Conservation (phyloP, 2,888 invertebrate genomes). For the Globia sparganii region DNA sequence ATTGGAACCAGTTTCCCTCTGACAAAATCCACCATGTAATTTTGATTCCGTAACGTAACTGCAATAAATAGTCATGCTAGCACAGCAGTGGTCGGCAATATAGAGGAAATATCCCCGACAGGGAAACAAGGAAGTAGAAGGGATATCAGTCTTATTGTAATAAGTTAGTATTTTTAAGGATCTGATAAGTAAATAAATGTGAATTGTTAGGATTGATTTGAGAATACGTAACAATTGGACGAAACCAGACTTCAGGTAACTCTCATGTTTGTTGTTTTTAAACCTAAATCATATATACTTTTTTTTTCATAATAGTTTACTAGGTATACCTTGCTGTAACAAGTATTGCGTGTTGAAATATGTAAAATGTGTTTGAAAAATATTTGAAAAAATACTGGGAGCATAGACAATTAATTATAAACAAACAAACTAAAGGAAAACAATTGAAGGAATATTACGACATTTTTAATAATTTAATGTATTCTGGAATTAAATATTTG, state of each 20-base stretch:
- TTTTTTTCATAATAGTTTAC: no score
- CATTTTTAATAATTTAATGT: no score
- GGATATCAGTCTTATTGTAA: conserved; percentile 17
- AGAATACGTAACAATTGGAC: neutral
- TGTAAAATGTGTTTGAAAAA: neutral
- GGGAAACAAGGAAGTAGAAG: conserved; percentile 24
- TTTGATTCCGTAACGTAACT: conserved; percentile 34
- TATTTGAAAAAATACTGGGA: neutral
- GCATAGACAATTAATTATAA: neutral
- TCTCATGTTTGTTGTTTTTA: neutral
- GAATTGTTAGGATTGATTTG: neutral
- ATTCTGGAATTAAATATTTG: no score
- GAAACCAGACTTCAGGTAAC: neutral
- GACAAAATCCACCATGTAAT: conserved; percentile 35
- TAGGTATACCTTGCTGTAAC: no score
- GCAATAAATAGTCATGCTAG: conserved; percentile 55
- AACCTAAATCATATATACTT: neutral
- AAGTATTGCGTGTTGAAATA: neutral
- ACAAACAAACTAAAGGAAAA: no score
- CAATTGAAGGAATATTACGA: no score
- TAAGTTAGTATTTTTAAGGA: neutral
- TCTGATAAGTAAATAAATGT: conserved; percentile 5
- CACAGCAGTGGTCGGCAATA: conserved; percentile 56
- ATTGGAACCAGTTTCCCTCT: conserved; percentile 8
- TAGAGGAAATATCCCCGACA: conserved; percentile 35